Evolutionary conservation across 2,113 vertebrate genomes (phyloP).

Genomic region (Varanus salvator): DNA sequence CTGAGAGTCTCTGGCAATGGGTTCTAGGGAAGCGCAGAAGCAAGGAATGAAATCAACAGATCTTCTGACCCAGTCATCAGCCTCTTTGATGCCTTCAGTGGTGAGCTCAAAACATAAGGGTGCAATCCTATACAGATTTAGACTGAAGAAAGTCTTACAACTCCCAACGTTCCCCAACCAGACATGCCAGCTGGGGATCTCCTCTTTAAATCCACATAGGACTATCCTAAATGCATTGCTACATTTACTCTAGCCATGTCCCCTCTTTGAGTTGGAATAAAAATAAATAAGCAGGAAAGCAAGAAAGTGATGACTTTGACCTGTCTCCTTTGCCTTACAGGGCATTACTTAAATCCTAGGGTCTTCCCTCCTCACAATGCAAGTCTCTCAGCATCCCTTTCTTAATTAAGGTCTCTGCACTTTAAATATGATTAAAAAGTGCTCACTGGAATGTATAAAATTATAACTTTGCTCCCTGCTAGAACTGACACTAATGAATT

Average conservation of each 20-base stretch:
- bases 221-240: not conserved
- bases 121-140: no score
- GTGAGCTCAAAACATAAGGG: no score
- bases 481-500: constrained; percentile 6
- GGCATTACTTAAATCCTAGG: not conserved
- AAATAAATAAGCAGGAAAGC: not conserved
- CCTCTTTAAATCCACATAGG: no score
- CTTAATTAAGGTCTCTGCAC: constrained; percentile 7
- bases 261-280: not conserved
- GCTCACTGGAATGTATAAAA: constrained; percentile 3
- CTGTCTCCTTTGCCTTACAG: not conserved
- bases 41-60: no score
- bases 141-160: no score
- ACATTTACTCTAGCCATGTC: not conserved
- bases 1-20: no score
- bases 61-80: no score
- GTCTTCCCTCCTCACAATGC: not conserved
- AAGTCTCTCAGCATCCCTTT: not conserved
- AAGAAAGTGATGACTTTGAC: not conserved
- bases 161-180: no score
- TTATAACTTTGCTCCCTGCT: not conserved
- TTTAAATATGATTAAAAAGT: constrained; percentile 9
- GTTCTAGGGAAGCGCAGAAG: no score
- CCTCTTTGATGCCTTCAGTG: no score
- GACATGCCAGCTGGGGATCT: no score